These are phyloP conservation scores for Eubasilissa splendida DNA, from an alignment of 2,888 invertebrate genomes.

Conservation along the genomic window DNA sequence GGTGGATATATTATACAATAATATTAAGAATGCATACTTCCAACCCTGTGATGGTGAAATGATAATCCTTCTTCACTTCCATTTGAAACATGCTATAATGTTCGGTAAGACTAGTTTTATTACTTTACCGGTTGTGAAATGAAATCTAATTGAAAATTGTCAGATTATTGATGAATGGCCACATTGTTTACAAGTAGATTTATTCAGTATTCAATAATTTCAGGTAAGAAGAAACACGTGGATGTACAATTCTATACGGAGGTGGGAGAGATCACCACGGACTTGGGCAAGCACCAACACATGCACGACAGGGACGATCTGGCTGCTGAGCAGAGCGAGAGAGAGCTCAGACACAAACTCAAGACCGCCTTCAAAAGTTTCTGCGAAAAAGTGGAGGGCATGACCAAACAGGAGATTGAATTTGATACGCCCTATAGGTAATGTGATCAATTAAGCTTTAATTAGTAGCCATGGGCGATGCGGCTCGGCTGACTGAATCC, in stretches of 20 bases:
- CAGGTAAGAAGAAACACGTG: conserved; percentile 94
- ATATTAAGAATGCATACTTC: conserved; percentile 99
- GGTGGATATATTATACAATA: conserved; percentile 99
- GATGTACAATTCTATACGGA: conserved; percentile 99
- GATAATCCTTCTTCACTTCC: conserved; percentile 99
- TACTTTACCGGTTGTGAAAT: not conserved
- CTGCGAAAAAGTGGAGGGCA: conserved; percentile 95
- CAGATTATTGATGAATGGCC: too few species aligned
- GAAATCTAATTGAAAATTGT: too few species aligned
- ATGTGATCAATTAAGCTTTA: too few species aligned
- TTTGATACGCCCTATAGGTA: conserved; percentile 96
- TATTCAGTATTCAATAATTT: not conserved
- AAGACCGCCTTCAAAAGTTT: conserved; percentile 99
- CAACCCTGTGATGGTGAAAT: conserved; percentile 99
- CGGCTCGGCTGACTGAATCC: too few species aligned
- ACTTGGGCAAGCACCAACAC: conserved; percentile 99
- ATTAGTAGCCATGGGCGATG: too few species aligned
- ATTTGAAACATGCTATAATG: conserved; percentile 99
- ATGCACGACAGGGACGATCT: conserved; percentile 99
- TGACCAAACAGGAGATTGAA: conserved; percentile 97
- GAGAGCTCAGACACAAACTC: conserved; percentile 95
- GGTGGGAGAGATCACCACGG: conserved; percentile 99
- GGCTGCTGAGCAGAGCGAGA: conserved; percentile 98
- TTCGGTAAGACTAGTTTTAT: conserved; percentile 79
- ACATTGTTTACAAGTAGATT: too few species aligned